Percentiles rank a stretch among this genome's conserved stretches.
Conservation (phyloP, 2,888 invertebrate genomes). For the Drosophila colorata region DNA sequence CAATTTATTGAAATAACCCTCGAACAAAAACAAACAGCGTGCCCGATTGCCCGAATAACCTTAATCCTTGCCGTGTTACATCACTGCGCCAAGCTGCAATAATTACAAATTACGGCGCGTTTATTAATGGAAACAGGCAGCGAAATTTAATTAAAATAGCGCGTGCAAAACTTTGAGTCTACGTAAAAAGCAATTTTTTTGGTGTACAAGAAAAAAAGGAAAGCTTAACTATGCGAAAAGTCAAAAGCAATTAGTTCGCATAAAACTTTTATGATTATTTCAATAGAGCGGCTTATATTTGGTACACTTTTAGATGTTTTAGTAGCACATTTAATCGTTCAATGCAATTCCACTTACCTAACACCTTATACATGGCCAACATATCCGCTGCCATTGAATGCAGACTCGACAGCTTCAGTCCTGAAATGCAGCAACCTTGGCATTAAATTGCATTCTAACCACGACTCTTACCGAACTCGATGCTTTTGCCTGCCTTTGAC, state of each 20-base stretch:
- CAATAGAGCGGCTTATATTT: background rate
- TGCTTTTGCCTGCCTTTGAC: background rate
- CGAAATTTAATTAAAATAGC: conserved; percentile 61
- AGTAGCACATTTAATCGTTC: background rate
- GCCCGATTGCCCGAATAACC: background rate
- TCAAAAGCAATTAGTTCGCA: background rate
- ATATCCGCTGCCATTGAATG: too few relatives aligned
- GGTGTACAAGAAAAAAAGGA: background rate
- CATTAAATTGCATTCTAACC: background rate
- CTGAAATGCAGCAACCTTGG: background rate
- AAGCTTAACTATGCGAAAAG: background rate
- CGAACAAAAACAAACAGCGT: conserved; percentile 14
- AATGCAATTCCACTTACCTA: background rate
- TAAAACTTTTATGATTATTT: background rate
- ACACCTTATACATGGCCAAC: background rate
- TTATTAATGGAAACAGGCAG: conserved; percentile 32
- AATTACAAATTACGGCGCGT: conserved; percentile 55
- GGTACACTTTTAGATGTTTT: background rate
- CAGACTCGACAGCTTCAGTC: background rate
- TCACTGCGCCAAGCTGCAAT: conserved; percentile 27
- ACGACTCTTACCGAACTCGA: background rate
- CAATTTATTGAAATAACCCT: conserved; percentile 53
- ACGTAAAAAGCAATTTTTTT: background rate
- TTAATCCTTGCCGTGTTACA: conserved; percentile 30
- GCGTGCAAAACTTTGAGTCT: background rate